A percentile compares a stretch with the other conserved stretches of the same genome.
These are phyloP conservation scores for Rhabdomys pumilio DNA, from an alignment of 2,797 vertebrate species.

Conservation along the genomic window DNA sequence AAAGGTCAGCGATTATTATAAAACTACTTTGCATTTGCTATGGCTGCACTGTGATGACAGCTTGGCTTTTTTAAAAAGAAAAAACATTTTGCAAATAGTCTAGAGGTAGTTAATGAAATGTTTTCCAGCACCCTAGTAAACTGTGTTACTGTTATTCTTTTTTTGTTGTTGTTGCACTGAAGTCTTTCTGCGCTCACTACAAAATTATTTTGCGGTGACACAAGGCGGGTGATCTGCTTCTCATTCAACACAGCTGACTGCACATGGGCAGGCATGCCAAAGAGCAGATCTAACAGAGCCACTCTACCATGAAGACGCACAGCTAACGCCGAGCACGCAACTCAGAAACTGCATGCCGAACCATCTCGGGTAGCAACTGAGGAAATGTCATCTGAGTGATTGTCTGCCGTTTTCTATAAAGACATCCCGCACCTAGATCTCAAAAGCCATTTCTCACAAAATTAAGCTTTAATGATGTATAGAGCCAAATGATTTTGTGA, in stretches of 20 bases:
- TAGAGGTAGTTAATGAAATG: neutral
- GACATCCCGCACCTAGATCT: neutral
- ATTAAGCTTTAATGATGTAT: neutral
- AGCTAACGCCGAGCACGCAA: neutral
- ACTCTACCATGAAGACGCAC: neutral
- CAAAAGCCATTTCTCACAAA: conserved; percentile 9
- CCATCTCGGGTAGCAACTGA: neutral
- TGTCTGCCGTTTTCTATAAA: neutral
- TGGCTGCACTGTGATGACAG: neutral
- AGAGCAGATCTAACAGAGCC: neutral
- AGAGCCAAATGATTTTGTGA: neutral
- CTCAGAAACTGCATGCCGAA: neutral
- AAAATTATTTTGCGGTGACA: neutral
- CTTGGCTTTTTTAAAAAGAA: neutral
- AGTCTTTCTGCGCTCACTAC: neutral
- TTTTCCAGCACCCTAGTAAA: neutral
- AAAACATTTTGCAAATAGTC: neutral
- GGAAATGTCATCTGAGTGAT: neutral
- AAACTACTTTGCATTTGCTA: neutral
- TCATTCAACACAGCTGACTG: neutral
- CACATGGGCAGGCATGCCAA: accelerated
- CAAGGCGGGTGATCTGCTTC: neutral
- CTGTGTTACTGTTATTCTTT: neutral
- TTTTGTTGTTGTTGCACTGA: no score
- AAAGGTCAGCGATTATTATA: neutral